A percentile compares a stretch with the other conserved stretches of the same genome.
Conservation (phyloP, 2,888 invertebrate genomes). For the Drosophila putrida region DNA sequence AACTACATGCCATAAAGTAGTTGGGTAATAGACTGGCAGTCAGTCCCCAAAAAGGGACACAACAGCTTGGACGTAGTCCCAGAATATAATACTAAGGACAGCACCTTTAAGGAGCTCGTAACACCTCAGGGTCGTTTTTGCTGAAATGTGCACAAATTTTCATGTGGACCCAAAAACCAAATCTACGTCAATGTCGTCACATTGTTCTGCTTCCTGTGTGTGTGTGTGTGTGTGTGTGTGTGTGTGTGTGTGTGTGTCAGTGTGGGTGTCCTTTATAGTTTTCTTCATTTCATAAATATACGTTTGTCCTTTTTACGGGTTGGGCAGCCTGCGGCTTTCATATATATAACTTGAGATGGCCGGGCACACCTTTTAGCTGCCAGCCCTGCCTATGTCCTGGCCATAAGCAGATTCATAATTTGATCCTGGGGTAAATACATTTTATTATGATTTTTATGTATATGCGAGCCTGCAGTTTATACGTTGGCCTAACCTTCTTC, state of each 20-base stretch:
- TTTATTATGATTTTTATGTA: slow-evolving; percentile 83
- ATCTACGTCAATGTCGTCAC: slow-evolving; percentile 79
- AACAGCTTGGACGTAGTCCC: slow-evolving; percentile 16
- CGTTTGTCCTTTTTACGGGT: slow-evolving; percentile 75
- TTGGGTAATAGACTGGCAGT: slow-evolving; percentile 71
- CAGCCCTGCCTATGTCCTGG: slow-evolving; percentile 33
- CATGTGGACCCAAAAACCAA: slow-evolving; percentile 63
- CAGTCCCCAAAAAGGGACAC: slow-evolving; percentile 56
- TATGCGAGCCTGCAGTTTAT: slow-evolving; percentile 78
- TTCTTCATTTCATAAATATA: slow-evolving; percentile 79
- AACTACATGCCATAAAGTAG: slow-evolving; percentile 81
- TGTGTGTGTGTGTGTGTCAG: slow-evolving; percentile 5
- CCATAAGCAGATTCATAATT: slow-evolving; percentile 83
- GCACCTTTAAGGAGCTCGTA: slow-evolving; percentile 56
- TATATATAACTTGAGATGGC: slow-evolving; percentile 65
- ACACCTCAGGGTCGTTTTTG: slow-evolving; percentile 76
- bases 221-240: slow-evolving; percentile 27
- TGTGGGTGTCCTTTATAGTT: slow-evolving; percentile 75
- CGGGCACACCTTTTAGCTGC: slow-evolving; percentile 74
- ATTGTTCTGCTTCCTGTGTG: slow-evolving; percentile 54
- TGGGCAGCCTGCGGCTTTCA: slow-evolving; percentile 74
- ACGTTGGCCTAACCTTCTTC: slow-evolving; percentile 41
- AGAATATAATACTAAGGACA: slow-evolving; percentile 21
- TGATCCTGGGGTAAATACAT: slow-evolving; percentile 83
- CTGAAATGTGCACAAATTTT: slow-evolving; percentile 82